Evolutionary conservation across 1,140 invertebrate species (phyloP).

Genomic region (Prorops nasuta): DNA sequence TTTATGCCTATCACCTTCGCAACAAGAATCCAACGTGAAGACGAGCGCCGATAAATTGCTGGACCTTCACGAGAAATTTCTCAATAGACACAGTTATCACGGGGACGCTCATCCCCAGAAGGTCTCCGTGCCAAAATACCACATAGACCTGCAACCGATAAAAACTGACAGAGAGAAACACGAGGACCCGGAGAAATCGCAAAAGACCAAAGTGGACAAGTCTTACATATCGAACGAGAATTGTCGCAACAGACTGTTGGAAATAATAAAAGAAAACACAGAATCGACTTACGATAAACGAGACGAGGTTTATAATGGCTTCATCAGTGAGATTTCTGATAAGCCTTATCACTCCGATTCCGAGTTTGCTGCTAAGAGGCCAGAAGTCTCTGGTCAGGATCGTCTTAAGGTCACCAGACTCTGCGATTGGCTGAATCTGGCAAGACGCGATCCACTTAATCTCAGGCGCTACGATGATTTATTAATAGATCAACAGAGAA

Average conservation of each 20-base stretch:
- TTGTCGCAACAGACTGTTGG: slow-evolving; percentile 53
- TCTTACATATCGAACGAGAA: neutral
- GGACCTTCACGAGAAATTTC: slow-evolving; percentile 68
- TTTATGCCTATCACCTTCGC: slow-evolving; percentile 70
- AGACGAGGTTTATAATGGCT: neutral
- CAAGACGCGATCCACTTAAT: slow-evolving; percentile 35
- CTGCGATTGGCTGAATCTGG: slow-evolving; percentile 58
- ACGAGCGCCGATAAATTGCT: slow-evolving; percentile 61
- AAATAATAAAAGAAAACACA: slow-evolving; percentile 58
- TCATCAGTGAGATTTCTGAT: neutral
- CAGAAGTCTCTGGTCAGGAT: slow-evolving; percentile 21
- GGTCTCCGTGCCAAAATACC: slow-evolving; percentile 39
- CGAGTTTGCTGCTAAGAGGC: neutral
- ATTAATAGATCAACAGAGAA: slow-evolving; percentile 19
- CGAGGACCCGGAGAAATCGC: neutral
- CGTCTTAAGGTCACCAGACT: slow-evolving; percentile 53
- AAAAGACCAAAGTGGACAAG: neutral
- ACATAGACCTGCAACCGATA: slow-evolving; percentile 21
- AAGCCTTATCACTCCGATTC: neutral
- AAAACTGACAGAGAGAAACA: slow-evolving; percentile 5
- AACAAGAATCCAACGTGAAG: slow-evolving; percentile 58
- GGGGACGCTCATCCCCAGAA: slow-evolving; percentile 40
- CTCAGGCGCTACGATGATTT: slow-evolving; percentile 8
- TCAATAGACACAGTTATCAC: slow-evolving; percentile 63
- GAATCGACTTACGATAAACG: neutral